Base-by-base conservation (phyloP, 2,888 invertebrate species). In the Odontomyia ornata region DNA sequence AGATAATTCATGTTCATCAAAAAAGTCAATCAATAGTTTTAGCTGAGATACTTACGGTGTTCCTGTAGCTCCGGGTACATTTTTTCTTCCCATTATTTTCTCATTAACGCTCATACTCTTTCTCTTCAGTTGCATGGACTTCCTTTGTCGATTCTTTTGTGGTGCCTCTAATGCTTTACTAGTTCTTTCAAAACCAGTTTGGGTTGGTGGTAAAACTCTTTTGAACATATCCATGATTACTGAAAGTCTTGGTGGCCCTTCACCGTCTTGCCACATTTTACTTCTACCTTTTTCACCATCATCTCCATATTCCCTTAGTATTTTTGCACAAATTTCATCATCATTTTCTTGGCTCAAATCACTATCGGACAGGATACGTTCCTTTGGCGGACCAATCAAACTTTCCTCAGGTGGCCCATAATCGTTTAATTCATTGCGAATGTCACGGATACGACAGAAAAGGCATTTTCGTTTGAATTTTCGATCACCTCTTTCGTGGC, bases 391-490 rank as follows among this genome's bases (percentile, higher is more conserved):
- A 0, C 13, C 1, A 13, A 18, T 21, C 9, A 25, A 23, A 21
- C 15, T 36, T 36, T 57, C 43, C 1, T 9, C 1, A 1, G 15
- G 21, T 4, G 73, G 36, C 5, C 60, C 43, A 1, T 15, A 23
- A 43, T 73, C 60, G 1, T 15, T 73, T 1, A 73, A 15, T 73
- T 73, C 43, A 18, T 21, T 21, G 36, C 73, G 27, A 11, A 73
- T 57, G 25, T 57, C 21, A 15, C 60, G 18, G 36, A 73, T 60
- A 1, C 73, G 57, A 43, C 73, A 73, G 21, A 60, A 60, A 18
- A 73, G 21, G 36, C 73, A 73, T 23, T 73, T 73, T n/a, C 36
- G 18, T 21, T 28, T 56, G 1, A 52, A 25, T 15, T 46, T 46
- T 7, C 25, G 46, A 47, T 69, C 47, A 1, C 15, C 47, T 13